These are phyloP conservation scores for Gymnoscopelus braueri DNA, from an alignment of 2,797 vertebrate genomes.

Conservation along the genomic window DNA sequence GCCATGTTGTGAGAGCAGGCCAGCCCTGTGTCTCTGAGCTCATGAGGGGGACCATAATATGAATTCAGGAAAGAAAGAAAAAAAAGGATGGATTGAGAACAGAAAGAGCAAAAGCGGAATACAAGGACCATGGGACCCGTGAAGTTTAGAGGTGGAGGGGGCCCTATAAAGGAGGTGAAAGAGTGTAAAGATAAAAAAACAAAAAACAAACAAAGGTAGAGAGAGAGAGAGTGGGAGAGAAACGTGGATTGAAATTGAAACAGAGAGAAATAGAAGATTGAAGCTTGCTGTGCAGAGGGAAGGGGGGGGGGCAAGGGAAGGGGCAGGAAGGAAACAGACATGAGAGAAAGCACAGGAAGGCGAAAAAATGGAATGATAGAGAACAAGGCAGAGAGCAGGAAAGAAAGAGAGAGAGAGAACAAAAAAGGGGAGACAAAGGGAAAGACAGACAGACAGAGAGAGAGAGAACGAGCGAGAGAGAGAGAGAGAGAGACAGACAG, in stretches of 20 bases:
- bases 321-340: constrained; percentile 34
- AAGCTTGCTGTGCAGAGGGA: constrained; percentile 59
- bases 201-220: background rate
- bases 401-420: constrained; percentile 1
- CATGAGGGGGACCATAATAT: constrained; percentile 52
- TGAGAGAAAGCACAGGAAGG: background rate
- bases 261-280: constrained; percentile 61
- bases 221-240: constrained; percentile 12
- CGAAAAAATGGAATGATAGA: constrained; percentile 4
- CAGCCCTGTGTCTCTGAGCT: constrained; percentile 29
- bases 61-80: constrained; percentile 22
- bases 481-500: constrained; percentile 12
- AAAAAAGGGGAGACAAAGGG: constrained; percentile 4
- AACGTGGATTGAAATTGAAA: constrained; percentile 64
- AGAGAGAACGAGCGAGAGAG: constrained; percentile 22
- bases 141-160: constrained; percentile 71
- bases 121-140: constrained; percentile 58
- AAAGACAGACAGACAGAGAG: constrained; percentile 17
- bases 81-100: constrained; percentile 33
- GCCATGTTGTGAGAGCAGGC: constrained; percentile 25
- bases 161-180: constrained; percentile 44
- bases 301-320: constrained; percentile 30
- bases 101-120: constrained; percentile 44
- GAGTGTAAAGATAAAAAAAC: constrained; percentile 58
- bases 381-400: constrained; percentile 7